Evolutionary conservation across 2,797 vertebrate species (phyloP).

Genomic region (Myotis vivesi): DNA sequence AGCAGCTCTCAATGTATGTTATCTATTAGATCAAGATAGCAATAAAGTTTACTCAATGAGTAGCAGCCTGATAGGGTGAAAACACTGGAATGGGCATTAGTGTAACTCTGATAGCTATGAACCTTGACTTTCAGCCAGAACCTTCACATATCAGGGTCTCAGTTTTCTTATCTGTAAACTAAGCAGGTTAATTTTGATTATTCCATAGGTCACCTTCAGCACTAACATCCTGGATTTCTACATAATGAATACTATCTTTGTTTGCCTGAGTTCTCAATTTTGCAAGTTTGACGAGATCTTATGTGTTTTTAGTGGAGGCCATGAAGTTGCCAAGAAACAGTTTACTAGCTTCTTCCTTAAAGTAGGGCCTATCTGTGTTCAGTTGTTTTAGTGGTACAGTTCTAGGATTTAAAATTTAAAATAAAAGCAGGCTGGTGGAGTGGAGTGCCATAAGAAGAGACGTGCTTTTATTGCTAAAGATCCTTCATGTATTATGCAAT

Average conservation of each 20-base stretch:
- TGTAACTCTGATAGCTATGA: not conserved
- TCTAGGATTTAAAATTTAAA: slow-evolving; percentile 44
- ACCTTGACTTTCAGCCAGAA: not conserved
- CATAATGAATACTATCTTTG: not conserved
- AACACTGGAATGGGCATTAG: not conserved
- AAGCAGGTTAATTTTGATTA: not conserved
- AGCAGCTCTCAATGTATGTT: not conserved
- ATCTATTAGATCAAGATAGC: not conserved
- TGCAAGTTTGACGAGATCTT: not conserved
- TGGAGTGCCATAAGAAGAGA: not conserved
- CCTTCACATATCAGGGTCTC: not conserved
- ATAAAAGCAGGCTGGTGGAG: not conserved
- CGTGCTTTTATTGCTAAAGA: not conserved
- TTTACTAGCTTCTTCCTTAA: not conserved
- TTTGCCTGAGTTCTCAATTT: not conserved
- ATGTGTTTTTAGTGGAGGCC: not conserved
- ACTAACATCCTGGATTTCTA: not conserved
- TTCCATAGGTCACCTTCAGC: not conserved
- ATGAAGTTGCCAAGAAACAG: not conserved
- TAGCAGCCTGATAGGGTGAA: not conserved
- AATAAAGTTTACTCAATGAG: not conserved
- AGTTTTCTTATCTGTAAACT: not conserved
- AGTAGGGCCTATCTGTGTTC: not conserved
- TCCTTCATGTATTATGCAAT: not conserved
- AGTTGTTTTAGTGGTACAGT: not conserved